Base-by-base conservation (phyloP, 2,113 vertebrate species). In the Anthoscopus minutus region DNA sequence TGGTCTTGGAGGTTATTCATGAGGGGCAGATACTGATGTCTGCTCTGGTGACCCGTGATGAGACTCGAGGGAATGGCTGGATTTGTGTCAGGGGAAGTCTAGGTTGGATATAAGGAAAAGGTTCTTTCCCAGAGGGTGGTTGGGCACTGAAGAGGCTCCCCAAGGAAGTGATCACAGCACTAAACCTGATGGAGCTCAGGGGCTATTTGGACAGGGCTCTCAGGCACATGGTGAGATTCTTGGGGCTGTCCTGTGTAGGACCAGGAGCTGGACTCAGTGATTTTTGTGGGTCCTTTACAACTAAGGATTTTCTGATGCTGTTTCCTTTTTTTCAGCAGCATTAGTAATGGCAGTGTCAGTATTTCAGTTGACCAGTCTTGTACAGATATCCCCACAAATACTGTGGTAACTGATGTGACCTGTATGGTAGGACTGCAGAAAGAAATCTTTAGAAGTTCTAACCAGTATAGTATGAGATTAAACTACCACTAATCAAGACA, bases 401-500 rank as follows among this genome's bases (percentile, higher is more conserved):
- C n/a, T 4, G 0, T 21, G 21, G 19, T 57, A 42, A 2, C 15
- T 31, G 69, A 27, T 44, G 56, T 35, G 21, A 21, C 4, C 0
- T 33, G 4, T 30, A 3, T 35, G 13, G 27, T 30, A 70, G 30
- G 50, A 51, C 42, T 57, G 21, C 11, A 25, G 33, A 13, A 51
- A 86, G 27, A 82, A 70, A 61, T 38, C 10, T 30, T 37, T n/a
- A 31, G 11, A 13, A 25, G 15, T 64, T 79, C 47, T 72, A 83
- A 33, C 24, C 27, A 44, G 13, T 38, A 4, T 0, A 47, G 6
- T 13, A 5, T 22, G 27, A 27, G 57, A 48, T 27, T 37, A 33
- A 30, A 33, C 12, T 57, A 5, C 38, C 5, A 2, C 35, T 72
- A 50, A 54, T 24, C 19, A 58, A 72, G 15, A 24, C 7, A 6